Conservation (phyloP, 2,113 vertebrate genomes). For the Lampris incognitus region DNA sequence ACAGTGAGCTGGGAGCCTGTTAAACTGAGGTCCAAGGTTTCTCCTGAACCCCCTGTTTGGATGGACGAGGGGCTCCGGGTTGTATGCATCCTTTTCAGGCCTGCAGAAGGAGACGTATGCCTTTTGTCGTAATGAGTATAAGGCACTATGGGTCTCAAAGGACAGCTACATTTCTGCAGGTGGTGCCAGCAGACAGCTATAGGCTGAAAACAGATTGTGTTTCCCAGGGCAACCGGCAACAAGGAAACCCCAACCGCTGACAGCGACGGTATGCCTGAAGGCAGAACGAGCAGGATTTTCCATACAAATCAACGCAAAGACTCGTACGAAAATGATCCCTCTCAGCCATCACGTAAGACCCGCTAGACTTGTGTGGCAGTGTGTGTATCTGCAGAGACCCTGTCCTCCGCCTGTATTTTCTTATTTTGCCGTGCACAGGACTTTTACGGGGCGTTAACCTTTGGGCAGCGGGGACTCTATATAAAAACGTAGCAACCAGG, state of each 20-base stretch:
- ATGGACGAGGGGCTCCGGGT: slow-evolving; percentile 79
- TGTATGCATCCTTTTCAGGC: slow-evolving; percentile 84
- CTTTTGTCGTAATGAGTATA: not conserved
- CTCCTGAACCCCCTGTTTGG: slow-evolving; percentile 53
- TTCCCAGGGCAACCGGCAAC: slow-evolving; percentile 52
- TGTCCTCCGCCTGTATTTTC: too few species aligned
- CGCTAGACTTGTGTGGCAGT: too few species aligned
- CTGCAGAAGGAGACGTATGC: slow-evolving; percentile 12
- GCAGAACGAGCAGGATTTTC: too few species aligned
- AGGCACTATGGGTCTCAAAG: not conserved
- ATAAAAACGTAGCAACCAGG: too few species aligned
- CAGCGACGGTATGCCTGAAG: not conserved
- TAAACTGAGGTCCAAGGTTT: slow-evolving; percentile 83
- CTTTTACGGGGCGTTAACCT: too few species aligned
- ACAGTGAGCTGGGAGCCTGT: slow-evolving; percentile 84
- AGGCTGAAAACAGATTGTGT: slow-evolving; percentile 28
- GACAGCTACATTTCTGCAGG: not conserved
- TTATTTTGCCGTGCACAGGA: too few species aligned
- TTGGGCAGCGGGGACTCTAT: too few species aligned
- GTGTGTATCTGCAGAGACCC: too few species aligned
- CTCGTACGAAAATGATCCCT: too few species aligned
- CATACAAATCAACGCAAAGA: too few species aligned
- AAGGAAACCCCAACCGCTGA: not conserved
- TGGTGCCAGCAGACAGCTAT: not conserved
- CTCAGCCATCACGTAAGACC: too few species aligned